These are phyloP conservation scores for Morpho achilles DNA, from an alignment of 2,888 invertebrate genomes.

Conservation along the genomic window DNA sequence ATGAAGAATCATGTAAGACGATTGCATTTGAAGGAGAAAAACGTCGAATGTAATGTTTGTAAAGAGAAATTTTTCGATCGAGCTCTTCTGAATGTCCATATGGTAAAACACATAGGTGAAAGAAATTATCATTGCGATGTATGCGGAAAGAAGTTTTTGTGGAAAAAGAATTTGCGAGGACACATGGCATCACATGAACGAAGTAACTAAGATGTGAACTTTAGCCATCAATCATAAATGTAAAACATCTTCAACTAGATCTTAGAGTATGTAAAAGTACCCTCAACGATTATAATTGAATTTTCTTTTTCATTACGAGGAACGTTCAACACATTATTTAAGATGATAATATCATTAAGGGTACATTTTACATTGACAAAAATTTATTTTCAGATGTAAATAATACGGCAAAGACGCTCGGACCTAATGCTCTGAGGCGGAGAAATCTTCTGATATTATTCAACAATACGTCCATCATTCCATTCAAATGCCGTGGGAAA, in stretches of 20 bases:
- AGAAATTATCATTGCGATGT: conserved; percentile 71
- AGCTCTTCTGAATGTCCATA: conserved; percentile 46
- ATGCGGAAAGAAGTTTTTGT: conserved; percentile 73
- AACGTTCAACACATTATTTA: background rate
- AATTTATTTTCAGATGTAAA: conserved; percentile 67
- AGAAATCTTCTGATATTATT: conserved; percentile 57
- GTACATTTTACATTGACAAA: conserved; percentile 32
- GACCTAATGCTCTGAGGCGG: conserved; percentile 40
- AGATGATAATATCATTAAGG: conserved; percentile 14
- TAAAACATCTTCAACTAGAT: background rate
- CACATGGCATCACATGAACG: conserved; percentile 51
- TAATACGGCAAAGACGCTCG: conserved; percentile 41
- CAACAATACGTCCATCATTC: conserved; percentile 63
- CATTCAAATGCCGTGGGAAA: conserved; percentile 65
- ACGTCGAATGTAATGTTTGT: conserved; percentile 45
- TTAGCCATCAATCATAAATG: background rate
- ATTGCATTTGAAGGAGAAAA: conserved; percentile 46
- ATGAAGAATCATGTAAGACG: conserved; percentile 44
- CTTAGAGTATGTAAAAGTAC: conserved; percentile 17
- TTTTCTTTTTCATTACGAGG: background rate
- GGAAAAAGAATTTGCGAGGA: conserved; percentile 73
- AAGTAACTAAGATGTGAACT: conserved; percentile 11
- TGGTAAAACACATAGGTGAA: conserved; percentile 65
- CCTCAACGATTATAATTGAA: conserved; percentile 12
- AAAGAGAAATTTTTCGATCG: conserved; percentile 45